These are phyloP conservation scores for Galeopsomyia nigrocyanea DNA, from an alignment of 2,888 invertebrate genomes.

Conservation along the genomic window DNA sequence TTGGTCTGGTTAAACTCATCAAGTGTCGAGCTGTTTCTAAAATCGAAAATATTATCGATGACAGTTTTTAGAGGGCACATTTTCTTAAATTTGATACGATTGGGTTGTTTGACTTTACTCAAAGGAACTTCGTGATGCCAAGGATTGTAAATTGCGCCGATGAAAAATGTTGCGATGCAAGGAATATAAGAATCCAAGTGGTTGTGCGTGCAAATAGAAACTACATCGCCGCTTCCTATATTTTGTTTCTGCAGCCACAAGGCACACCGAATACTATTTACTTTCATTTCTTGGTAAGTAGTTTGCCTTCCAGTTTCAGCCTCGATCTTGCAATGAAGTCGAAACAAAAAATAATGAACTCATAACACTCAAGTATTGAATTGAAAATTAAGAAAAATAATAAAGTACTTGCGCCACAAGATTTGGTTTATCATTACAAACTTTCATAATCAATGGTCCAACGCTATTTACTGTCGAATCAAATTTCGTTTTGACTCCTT, in stretches of 20 bases:
- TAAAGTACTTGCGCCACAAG: conserved; percentile 53
- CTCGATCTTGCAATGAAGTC: conserved; percentile 52
- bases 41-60: conserved; percentile 5
- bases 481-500: conserved; percentile 31
- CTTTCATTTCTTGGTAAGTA: conserved; percentile 53
- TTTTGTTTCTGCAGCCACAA: conserved; percentile 59
- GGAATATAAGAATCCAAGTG: conserved; percentile 57
- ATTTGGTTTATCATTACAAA: conserved; percentile 43
- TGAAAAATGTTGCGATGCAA: conserved; percentile 53
- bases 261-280: conserved; percentile 57
- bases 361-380: no score
- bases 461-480: conserved; percentile 8
- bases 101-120: no score
- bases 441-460: conserved; percentile 50
- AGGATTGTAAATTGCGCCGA: conserved; percentile 58
- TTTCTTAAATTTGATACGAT: no score
- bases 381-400: no score
- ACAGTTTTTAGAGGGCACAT: no score
- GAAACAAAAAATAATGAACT: no score
- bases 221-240: conserved; percentile 53
- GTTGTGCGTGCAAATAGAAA: conserved; percentile 57
- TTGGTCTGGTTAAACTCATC: conserved; percentile 54
- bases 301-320: conserved; percentile 51
- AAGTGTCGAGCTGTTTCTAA: conserved; percentile 55
- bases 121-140: conserved; percentile 56